These are phyloP conservation scores for Invenusta paracnida DNA, from an alignment of 2,888 invertebrate species.

Conservation along the genomic window DNA sequence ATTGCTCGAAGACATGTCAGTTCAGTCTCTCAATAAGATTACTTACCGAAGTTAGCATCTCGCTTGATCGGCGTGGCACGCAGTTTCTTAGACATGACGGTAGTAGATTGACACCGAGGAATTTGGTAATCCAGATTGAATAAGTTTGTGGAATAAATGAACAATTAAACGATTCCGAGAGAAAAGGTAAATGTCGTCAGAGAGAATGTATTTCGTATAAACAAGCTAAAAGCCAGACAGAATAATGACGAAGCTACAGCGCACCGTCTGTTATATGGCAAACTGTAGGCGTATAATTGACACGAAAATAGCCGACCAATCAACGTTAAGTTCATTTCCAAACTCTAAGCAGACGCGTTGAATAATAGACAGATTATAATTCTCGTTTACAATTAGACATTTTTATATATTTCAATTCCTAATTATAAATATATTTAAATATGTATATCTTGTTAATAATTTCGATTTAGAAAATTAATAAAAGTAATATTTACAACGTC, in stretches of 20 bases:
- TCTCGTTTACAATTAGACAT: no score
- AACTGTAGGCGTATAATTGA: not conserved
- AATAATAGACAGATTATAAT: no score
- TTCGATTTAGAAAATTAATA: not conserved
- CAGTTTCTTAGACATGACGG: not conserved
- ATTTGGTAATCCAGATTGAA: not conserved
- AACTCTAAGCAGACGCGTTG: not conserved
- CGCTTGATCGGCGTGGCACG: not conserved
- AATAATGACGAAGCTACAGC: not conserved
- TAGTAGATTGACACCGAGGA: slow-evolving; percentile 1
- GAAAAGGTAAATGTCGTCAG: not conserved
- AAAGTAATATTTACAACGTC: not conserved
- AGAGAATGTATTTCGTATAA: not conserved
- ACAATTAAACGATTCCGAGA: not conserved
- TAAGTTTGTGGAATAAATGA: not conserved
- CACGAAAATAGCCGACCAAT: slow-evolving; percentile 1
- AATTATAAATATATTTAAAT: not conserved
- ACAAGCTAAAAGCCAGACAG: not conserved
- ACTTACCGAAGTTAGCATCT: not conserved
- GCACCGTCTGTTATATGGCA: slow-evolving; percentile 10
- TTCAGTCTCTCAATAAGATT: not conserved
- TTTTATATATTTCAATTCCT: no score
- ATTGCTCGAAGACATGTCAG: not conserved
- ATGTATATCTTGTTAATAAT: not conserved
- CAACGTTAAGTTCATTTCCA: not conserved